phyloP scores from a whole-genome alignment of 2,113 vertebrate species.

The Onychostruthus taczanowskii region DNA sequence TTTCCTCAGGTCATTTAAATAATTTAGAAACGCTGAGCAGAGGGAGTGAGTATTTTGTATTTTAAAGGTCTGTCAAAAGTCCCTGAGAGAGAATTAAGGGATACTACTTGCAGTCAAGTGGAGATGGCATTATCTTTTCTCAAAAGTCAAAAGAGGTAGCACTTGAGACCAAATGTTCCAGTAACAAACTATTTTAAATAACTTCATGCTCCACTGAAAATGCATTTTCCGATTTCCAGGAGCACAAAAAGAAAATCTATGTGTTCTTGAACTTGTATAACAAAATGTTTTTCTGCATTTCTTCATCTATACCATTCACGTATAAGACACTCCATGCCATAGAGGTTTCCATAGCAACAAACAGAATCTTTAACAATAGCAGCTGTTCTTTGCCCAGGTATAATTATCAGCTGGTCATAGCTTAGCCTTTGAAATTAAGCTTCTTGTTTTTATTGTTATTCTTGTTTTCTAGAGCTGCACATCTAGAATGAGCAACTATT shows the following conservation, averaged over 20 bases:
- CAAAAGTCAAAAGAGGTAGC: neutral
- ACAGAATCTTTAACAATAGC: neutral
- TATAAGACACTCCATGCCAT: neutral
- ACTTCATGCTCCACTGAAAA: neutral
- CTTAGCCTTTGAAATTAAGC: neutral
- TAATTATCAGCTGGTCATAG: neutral
- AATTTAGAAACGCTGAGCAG: neutral
- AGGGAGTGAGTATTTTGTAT: neutral
- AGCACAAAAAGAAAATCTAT: neutral
- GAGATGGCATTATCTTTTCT: neutral
- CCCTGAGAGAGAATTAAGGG: neutral
- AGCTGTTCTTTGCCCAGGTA: conserved; percentile 22
- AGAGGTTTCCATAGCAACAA: conserved; percentile 56
- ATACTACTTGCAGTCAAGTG: neutral
- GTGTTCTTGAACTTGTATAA: neutral
- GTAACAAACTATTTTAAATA: neutral
- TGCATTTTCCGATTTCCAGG: neutral
- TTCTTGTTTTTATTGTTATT: neutral
- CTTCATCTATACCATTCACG: neutral
- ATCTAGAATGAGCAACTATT: neutral
- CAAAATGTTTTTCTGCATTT: neutral
- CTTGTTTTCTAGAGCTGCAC: no score
- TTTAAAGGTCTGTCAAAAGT: neutral
- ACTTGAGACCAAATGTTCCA: neutral
- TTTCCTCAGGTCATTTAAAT: neutral